Base-by-base conservation (phyloP, 1,140 invertebrate species). In the Pomacea maculata region DNA sequence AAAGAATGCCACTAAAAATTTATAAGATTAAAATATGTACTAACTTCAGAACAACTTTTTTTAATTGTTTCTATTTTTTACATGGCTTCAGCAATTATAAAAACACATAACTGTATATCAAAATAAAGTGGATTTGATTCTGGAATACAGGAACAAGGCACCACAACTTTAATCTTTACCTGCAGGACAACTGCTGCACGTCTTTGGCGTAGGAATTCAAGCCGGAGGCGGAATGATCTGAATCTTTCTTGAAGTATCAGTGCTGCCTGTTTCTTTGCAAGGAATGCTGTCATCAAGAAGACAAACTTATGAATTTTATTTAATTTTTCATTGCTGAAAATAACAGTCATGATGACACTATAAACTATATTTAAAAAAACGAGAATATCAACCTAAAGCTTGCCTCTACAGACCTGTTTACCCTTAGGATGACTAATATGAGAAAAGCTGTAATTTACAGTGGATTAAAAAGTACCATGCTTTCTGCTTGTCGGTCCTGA, bases 101-200 rank as follows among this genome's bases (percentile, higher is more conserved):
- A 45, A 45, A 45, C 6, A 45, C 34, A 4, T 45, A 45, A 6
- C 6, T 45, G 34, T 45, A 6, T 45, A 45, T 45, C 34, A 45
- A 45, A 45, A 45, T 45, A 25, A 25, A 25, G 25, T 25, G 25
- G 25, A 25, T 25, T 25, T 25, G 25, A 0, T 25, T 25, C 25
- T 25, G 25, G 25, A 25, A 25, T 25, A 25, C 25, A 25, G 25
- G 25, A 25, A 25, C n/a, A 45, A 29, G 10, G 29, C 55, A 17
- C 8, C 8, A 11, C 11, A 61, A 61, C 15, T 61, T 61, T 61
- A 61, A 61, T 55, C 55, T 61, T 57, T 88, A 96, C 94, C 92
- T 99, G 97, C 83, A 99, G 96, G 5, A 97, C 94, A 80, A 98
- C 94, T 0, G 95, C 96, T 3, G 97, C 96, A 83, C 97, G 93